Conservation (phyloP, 2,888 invertebrate genomes). For the Leucophenga maculata region DNA sequence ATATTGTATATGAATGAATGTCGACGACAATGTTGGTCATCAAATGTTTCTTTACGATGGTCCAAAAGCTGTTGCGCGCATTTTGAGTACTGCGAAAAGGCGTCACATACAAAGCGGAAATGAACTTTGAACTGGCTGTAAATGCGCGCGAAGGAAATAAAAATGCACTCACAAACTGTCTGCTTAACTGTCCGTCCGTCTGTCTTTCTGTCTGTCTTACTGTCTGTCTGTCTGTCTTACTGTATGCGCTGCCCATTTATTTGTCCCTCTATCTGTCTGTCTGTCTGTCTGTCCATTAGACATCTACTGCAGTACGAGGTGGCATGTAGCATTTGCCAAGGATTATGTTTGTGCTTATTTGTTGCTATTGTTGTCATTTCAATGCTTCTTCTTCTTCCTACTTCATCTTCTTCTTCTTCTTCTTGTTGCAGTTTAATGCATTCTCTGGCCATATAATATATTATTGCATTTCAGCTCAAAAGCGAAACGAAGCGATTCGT, state of each 20-base stretch:
- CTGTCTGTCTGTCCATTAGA: no score
- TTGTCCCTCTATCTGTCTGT: no score
- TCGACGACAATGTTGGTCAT: not conserved
- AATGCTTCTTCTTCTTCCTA: not conserved
- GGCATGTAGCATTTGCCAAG: not conserved
- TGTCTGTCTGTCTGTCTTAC: no score
- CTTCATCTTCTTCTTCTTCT: not conserved
- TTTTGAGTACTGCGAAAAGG: not conserved
- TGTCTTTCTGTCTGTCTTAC: no score
- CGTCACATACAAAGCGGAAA: conserved; percentile 6
- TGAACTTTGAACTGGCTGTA: conserved; percentile 15
- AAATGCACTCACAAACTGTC: not conserved
- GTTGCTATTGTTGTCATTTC: conserved; percentile 9
- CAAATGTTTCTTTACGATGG: not conserved
- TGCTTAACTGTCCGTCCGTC: no score
- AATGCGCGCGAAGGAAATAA: conserved; percentile 5
- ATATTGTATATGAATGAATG: no score
- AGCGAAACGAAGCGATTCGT: not conserved
- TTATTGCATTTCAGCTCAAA: not conserved
- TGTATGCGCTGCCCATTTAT: no score
- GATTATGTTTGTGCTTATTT: conserved; percentile 16
- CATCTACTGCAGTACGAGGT: no score
- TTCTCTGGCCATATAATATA: not conserved
- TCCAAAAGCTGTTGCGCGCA: no score
- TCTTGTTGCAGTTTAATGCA: conserved; percentile 13